Evolutionary conservation across 2,797 vertebrate species (phyloP), one percentile per base, ranked within the genome.

Genomic region (Numenius phaeopus): DNA sequence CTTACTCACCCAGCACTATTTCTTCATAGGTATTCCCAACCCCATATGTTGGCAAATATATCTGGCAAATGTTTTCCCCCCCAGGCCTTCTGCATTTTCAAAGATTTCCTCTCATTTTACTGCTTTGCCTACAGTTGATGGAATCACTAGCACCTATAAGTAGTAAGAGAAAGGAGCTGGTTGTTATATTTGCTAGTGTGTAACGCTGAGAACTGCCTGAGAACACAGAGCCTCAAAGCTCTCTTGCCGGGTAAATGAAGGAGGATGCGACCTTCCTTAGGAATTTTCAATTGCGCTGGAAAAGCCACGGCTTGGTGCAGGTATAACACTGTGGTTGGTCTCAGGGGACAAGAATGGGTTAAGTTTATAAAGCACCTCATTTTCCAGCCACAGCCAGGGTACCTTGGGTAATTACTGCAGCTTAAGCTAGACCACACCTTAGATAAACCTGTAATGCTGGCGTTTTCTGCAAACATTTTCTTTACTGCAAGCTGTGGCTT

Each of bases 361-460:
- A 98, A 98, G 87, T 97, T 96, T 94, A 90, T 90, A 95, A 97
- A 98, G 96, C 95, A 93, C 97, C 97, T 97, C 92, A 95, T 96
- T 98, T 98, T 97, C 97, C 98, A 98, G 97, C 96, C 96, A 96
- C 96, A 97, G 98, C 97, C 96, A 97, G 96, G 97, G 98, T 99
- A 99, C 98, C 98, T 97, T 98, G 98, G 98, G 98, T 99, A 99
- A 99, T 98, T 99, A 98, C 98, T 98, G 98, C 97, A 98, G 98
- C 98, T 99, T 99, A 99, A 98, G 98, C 97, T 97, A 98, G 98
- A 98, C 99, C 99, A 99, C 99, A 98, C 99, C 99, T 99, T 99
- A 98, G 99, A 99, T 99, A 99, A 99, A 99, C 99, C 98, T 98
- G 98, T 99, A 99, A 98, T 97, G 98, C 98, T 97, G 95, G 98